Conservation (phyloP, 2,888 invertebrate species). For the Macroteleia sp. region DNA sequence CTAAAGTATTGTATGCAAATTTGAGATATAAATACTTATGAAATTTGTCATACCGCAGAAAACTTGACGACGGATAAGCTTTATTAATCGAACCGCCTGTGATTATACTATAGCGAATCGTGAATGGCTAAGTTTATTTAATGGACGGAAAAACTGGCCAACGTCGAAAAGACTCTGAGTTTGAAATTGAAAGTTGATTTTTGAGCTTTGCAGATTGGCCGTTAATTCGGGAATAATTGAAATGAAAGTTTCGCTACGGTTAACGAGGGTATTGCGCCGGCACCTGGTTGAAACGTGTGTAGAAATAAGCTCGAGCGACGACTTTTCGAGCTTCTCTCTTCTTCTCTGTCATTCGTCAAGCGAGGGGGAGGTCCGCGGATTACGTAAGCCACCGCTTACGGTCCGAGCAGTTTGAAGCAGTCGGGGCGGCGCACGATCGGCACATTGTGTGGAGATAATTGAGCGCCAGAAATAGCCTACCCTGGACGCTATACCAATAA, state of each 20-base stretch:
- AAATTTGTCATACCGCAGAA: too few relatives aligned
- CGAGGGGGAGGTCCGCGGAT: conserved; percentile 75
- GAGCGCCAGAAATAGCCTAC: conserved; percentile 68
- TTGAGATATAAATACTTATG: too few relatives aligned
- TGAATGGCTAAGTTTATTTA: conserved; percentile 1
- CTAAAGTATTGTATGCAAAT: too few relatives aligned
- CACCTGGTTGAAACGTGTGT: conserved; percentile 47
- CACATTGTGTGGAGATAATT: conserved; percentile 69
- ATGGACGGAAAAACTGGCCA: too few relatives aligned
- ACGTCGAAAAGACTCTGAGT: background rate
- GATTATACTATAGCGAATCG: too few relatives aligned
- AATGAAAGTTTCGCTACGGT: conserved; percentile 25
- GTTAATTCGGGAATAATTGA: conserved; percentile 46
- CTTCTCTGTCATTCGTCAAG: conserved; percentile 77
- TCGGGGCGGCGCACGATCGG: conserved; percentile 61
- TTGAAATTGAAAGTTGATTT: conserved; percentile 23
- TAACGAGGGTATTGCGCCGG: conserved; percentile 35
- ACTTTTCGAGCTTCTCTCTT: conserved; percentile 64
- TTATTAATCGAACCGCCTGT: too few relatives aligned
- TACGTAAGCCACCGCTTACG: conserved; percentile 71
- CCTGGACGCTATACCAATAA: conserved; percentile 57
- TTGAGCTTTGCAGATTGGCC: conserved; percentile 32
- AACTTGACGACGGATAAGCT: too few relatives aligned
- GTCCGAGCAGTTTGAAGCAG: conserved; percentile 42
- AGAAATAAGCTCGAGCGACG: conserved; percentile 58